Evolutionary conservation across 2,888 invertebrate species (phyloP).

Genomic region (Epirrita christyi): DNA sequence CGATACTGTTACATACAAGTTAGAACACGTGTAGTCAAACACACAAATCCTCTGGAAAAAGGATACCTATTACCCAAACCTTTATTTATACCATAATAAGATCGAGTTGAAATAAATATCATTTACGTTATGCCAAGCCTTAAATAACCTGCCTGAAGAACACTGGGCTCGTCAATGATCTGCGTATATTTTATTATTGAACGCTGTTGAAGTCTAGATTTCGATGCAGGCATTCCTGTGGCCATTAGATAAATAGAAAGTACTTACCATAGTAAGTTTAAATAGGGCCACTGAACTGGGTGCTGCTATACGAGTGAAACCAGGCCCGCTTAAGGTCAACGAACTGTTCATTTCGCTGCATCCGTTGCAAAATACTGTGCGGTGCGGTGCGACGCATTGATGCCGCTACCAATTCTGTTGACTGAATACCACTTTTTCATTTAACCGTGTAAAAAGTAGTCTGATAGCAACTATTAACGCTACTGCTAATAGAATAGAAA

Average conservation of each 20-base stretch:
- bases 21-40: too few species aligned
- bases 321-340: slow-evolving; percentile 77
- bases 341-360: slow-evolving; percentile 84
- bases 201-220: neutral
- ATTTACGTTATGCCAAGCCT: neutral
- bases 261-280: slow-evolving; percentile 58
- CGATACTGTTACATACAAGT: too few species aligned
- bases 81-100: neutral
- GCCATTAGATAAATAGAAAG: slow-evolving; percentile 48
- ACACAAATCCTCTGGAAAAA: neutral
- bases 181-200: neutral
- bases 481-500: slow-evolving; percentile 68
- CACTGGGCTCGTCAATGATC: neutral
- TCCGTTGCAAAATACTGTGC: slow-evolving; percentile 84
- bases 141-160: neutral
- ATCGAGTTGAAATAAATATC: neutral
- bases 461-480: slow-evolving; percentile 59
- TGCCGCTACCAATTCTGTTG: slow-evolving; percentile 74
- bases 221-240: slow-evolving; percentile 20
- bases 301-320: slow-evolving; percentile 80
- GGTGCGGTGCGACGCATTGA: slow-evolving; percentile 67
- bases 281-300: slow-evolving; percentile 79
- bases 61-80: neutral
- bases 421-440: slow-evolving; percentile 71
- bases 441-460: slow-evolving; percentile 67